Conservation (phyloP, 2,888 invertebrate genomes). For the Allolobophora icterica region DNA sequence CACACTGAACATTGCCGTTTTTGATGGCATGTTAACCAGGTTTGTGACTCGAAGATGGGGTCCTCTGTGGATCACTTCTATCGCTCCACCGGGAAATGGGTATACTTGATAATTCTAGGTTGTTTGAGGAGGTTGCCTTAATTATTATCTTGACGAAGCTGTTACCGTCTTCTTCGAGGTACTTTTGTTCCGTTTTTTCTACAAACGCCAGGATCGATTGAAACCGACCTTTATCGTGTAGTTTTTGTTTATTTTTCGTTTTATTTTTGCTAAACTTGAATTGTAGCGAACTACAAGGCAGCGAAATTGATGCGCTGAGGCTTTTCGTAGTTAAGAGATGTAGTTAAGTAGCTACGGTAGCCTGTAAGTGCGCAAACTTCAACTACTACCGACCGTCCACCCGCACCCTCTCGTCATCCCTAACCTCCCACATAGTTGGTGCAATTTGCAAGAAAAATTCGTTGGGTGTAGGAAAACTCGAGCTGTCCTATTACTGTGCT, state of each 20-base stretch:
- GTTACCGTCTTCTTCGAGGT: neutral
- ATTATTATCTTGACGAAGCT: neutral
- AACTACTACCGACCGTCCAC: neutral
- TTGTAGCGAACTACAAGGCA: neutral
- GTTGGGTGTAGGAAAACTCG: neutral
- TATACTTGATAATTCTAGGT: neutral
- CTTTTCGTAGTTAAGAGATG: neutral
- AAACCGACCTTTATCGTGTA: conserved; percentile 6
- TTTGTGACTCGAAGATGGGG: neutral
- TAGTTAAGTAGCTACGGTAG: neutral
- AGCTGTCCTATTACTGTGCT: neutral
- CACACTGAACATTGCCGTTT: neutral
- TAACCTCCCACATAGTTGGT: neutral
- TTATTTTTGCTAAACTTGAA: conserved; percentile 17
- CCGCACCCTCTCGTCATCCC: neutral
- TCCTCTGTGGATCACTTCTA: too few relatives aligned
- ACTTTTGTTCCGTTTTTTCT: neutral
- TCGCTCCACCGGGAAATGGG: neutral
- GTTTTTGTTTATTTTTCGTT: conserved; percentile 17
- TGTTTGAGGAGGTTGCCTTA: conserved; percentile 17
- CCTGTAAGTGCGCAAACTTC: neutral
- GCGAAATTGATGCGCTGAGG: neutral
- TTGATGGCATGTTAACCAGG: neutral
- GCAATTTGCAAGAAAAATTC: neutral
- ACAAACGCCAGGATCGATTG: conserved; percentile 3